phyloP scores from a whole-genome alignment of 2,797 vertebrate species.

The Sebastes matsubarae region DNA sequence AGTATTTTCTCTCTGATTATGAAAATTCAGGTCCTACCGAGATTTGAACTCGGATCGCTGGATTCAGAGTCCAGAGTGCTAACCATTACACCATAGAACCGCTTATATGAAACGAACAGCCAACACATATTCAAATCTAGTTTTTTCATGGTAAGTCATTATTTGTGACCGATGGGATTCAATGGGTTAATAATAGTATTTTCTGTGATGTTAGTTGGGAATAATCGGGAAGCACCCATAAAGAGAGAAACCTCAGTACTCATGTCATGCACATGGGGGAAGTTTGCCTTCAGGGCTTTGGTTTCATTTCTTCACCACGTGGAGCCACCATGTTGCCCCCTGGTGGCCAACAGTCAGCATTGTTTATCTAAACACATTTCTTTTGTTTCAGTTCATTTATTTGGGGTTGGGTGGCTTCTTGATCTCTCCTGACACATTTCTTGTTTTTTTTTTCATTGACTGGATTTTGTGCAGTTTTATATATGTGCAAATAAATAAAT shows the following conservation, averaged over 20 bases:
- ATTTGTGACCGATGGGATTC: neutral
- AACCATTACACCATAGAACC: slow-evolving; percentile 62
- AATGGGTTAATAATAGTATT: too few species aligned
- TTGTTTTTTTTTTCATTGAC: too few species aligned
- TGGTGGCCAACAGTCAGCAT: neutral
- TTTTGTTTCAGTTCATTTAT: neutral
- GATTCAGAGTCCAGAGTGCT: slow-evolving; percentile 71
- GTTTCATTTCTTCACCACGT: neutral
- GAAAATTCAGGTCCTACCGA: slow-evolving; percentile 32
- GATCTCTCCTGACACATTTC: too few species aligned
- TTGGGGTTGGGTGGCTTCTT: too few species aligned
- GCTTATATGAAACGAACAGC: fast-evolving
- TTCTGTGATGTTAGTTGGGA: neutral
- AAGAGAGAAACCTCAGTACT: neutral
- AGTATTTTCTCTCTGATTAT: fast-evolving
- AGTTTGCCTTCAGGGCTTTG: too few species aligned
- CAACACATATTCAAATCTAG: fast-evolving
- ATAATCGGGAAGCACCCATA: neutral
- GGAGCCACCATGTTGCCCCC: neutral
- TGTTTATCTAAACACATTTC: neutral
- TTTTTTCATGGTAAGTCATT: neutral
- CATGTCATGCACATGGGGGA: too few species aligned
- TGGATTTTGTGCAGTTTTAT: too few species aligned
- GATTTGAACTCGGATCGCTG: slow-evolving; percentile 68
- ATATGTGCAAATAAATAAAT: too few species aligned